Percentiles rank a stretch among this genome's conserved stretches.
Evolutionary conservation across 1,140 invertebrate species (phyloP).

Genomic region (Argopecten irradians): DNA sequence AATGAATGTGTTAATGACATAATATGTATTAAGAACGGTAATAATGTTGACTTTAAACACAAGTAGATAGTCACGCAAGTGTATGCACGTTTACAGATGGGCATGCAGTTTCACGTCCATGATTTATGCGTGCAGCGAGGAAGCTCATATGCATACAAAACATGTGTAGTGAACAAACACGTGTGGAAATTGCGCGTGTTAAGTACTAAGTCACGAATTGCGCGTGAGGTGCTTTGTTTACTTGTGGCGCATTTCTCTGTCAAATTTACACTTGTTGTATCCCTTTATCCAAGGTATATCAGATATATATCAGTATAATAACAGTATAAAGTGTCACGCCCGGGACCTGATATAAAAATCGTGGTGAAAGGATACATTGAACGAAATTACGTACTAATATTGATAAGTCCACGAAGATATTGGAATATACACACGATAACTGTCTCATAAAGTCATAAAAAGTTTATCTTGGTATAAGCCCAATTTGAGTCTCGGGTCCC

Average conservation of each 20-base stretch:
- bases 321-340: background rate
- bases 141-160: too few relatives aligned
- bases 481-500: background rate
- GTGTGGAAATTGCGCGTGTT: too few relatives aligned
- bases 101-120: too few relatives aligned
- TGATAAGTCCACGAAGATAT: background rate
- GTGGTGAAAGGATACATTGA: background rate
- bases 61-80: background rate
- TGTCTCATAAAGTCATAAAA: too few relatives aligned
- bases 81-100: background rate
- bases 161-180: background rate
- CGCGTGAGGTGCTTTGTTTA: background rate
- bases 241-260: background rate
- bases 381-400: background rate
- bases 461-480: background rate
- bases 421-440: background rate
- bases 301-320: background rate
- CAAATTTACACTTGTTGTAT: background rate
- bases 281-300: background rate
- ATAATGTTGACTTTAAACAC: background rate
- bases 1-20: too few relatives aligned
- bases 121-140: too few relatives aligned
- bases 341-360: background rate
- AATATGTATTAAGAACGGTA: background rate
- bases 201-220: too few relatives aligned